Base-by-base conservation (phyloP, 1,140 invertebrate genomes). In the Orchesella cincta region DNA sequence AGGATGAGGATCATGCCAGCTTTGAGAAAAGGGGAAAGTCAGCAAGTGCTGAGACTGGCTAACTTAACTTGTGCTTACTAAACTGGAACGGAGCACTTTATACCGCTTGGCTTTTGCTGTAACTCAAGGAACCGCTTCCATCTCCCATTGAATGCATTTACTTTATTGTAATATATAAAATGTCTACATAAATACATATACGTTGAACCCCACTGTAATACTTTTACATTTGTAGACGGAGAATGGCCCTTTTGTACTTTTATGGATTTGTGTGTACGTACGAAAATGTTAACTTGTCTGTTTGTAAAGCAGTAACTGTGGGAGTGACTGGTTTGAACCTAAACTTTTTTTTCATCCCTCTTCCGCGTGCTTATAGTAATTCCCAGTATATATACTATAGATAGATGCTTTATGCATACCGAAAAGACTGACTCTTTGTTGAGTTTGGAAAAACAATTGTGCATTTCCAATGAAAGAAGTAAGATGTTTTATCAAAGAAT, bases 81-180 rank as follows among this genome's bases (percentile, higher is more conserved):
- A 57, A 57, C 14, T 57, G 52, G 52, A 57, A 57, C 52, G 52
- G 52, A 23, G 52, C 23, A 57, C 52, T 57, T 57, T 57, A 57
- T 20, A 20, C 20, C 39, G 8, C 20, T 46, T 46, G 39, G 8
- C 8, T 46, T 46, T 46, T 46, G 8, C 20, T 46, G 8, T 46
- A 46, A 46, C 39, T 46, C 8, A 46, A 12, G 39, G 39, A 46
- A 46, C 39, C 39, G 20, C 20, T 46, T 20, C 39, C 39, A 46
- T 57, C 23, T 57, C 3, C 23, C 52, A 57, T 57, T 57, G 8
- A 8, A 57, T n/a, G 23, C 23, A 57, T n/a, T n/a, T n/a, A n/a
- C n/a, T n/a, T n/a, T n/a, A n/a, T n/a, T n/a, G n/a, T n/a, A n/a
- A n/a, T n/a, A n/a, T n/a, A n/a, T n/a, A 46, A 46, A 46, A 12